phyloP scores from a whole-genome alignment of 2,888 invertebrate genomes.

The Tachina fera region DNA sequence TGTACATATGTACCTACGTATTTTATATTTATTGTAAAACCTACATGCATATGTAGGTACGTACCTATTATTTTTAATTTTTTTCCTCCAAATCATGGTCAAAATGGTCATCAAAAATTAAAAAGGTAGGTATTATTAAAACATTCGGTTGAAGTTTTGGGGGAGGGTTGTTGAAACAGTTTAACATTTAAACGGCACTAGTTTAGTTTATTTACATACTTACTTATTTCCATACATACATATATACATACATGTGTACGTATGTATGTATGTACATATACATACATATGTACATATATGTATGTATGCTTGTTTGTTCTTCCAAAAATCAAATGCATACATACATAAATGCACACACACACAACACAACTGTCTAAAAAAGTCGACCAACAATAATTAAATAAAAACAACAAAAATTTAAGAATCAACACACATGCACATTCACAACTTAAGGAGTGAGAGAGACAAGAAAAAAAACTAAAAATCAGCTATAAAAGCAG shows the following conservation, averaged over 20 bases:
- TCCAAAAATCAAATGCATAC: neutral
- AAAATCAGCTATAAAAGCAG: conserved; percentile 38
- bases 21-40: too few relatives aligned
- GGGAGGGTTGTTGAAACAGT: neutral
- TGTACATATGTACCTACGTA: too few relatives aligned
- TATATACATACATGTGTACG: too few relatives aligned
- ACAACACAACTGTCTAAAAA: conserved; percentile 33
- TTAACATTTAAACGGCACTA: neutral
- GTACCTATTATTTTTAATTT: neutral
- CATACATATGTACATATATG: too few relatives aligned
- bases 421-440: conserved; percentile 31
- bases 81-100: neutral
- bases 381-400: conserved; percentile 16
- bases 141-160: neutral
- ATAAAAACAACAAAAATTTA: conserved; percentile 42
- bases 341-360: neutral
- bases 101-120: neutral
- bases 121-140: too few relatives aligned
- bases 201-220: conserved; percentile 3
- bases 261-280: too few relatives aligned
- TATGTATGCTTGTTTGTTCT: neutral
- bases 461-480: conserved; percentile 32
- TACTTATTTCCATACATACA: too few relatives aligned
- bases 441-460: conserved; percentile 12
- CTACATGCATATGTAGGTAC: too few relatives aligned